A percentile compares a stretch with the other conserved stretches of the same genome.
These are phyloP conservation scores for Dendrolimus kikuchii DNA, from an alignment of 1,140 invertebrate species.

Conservation along the genomic window DNA sequence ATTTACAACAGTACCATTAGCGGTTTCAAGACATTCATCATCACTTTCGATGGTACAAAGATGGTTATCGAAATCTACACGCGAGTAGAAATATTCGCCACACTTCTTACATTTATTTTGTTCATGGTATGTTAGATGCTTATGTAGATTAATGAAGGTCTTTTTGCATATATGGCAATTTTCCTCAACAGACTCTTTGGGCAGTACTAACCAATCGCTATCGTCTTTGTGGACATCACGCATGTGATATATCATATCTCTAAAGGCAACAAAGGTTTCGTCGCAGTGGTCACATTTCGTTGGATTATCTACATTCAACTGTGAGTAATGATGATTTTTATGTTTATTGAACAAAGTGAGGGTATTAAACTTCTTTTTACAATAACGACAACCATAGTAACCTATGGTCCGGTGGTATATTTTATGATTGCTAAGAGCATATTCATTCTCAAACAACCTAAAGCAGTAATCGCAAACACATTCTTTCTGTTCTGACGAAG, in stretches of 20 bases:
- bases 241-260: constrained; percentile 64
- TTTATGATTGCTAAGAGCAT: constrained; percentile 52
- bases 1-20: constrained; percentile 17
- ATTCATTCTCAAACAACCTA: constrained; percentile 58
- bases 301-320: constrained; percentile 57
- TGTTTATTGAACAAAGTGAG: constrained; percentile 54
- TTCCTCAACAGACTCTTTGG: constrained; percentile 54
- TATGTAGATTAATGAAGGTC: constrained; percentile 57
- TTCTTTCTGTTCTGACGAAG: constrained; percentile 33
- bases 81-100: constrained; percentile 61
- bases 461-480: constrained; percentile 68
- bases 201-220: constrained; percentile 59
- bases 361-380: constrained; percentile 56
- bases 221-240: constrained; percentile 54
- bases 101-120: constrained; percentile 68
- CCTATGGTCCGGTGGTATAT: constrained; percentile 57
- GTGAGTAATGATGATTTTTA: constrained; percentile 56
- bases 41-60: constrained; percentile 63
- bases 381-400: constrained; percentile 64
- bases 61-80: constrained; percentile 52
- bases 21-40: constrained; percentile 31
- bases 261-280: constrained; percentile 59
- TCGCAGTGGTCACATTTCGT: constrained; percentile 65
- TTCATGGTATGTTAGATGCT: constrained; percentile 64
- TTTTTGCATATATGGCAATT: constrained; percentile 64